Evolutionary conservation across 2,888 invertebrate species (phyloP).

Genomic region (Oscheius sp.): DNA sequence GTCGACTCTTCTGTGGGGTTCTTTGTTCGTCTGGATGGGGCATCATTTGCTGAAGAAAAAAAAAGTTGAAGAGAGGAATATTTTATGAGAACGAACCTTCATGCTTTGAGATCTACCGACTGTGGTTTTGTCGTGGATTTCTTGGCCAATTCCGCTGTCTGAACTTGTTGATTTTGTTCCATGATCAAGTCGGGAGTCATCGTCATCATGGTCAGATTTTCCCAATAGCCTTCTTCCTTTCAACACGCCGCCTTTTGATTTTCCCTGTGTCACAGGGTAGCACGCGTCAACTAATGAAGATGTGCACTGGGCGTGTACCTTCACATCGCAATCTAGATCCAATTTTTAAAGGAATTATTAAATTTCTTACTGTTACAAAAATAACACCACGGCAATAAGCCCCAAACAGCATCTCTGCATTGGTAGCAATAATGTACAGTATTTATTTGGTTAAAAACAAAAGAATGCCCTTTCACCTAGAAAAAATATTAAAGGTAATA

Average conservation of each 20-base stretch:
- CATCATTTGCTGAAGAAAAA: conserved; percentile 6
- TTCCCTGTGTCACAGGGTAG: conserved; percentile 75
- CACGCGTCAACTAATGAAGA: conserved; percentile 85
- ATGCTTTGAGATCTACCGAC: conserved; percentile 55
- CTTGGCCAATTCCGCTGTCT: conserved; percentile 70
- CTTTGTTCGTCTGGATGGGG: conserved; percentile 17
- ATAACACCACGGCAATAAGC: conserved; percentile 95
- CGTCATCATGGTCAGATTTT: conserved; percentile 52
- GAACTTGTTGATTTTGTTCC: conserved; percentile 65
- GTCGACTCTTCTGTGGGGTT: conserved; percentile 11
- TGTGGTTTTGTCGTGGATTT: conserved; percentile 51
- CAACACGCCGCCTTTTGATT: conserved; percentile 16
- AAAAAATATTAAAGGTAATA: conserved; percentile 31
- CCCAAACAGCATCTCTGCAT: conserved; percentile 91
- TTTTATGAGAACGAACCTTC: conserved; percentile 34
- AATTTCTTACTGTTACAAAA: conserved; percentile 84
- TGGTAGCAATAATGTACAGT: conserved; percentile 91
- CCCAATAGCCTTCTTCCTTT: conserved; percentile 38
- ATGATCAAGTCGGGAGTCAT: conserved; percentile 49
- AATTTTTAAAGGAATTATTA: not conserved
- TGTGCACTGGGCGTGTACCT: conserved; percentile 87
- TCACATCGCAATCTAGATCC: conserved; percentile 84
- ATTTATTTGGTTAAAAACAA: conserved; percentile 87
- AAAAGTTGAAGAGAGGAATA: not conserved
- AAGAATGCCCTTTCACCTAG: conserved; percentile 84